These are phyloP conservation scores for Paramisgurnus dabryanus DNA, from an alignment of 2,113 vertebrate genomes.

Conservation along the genomic window DNA sequence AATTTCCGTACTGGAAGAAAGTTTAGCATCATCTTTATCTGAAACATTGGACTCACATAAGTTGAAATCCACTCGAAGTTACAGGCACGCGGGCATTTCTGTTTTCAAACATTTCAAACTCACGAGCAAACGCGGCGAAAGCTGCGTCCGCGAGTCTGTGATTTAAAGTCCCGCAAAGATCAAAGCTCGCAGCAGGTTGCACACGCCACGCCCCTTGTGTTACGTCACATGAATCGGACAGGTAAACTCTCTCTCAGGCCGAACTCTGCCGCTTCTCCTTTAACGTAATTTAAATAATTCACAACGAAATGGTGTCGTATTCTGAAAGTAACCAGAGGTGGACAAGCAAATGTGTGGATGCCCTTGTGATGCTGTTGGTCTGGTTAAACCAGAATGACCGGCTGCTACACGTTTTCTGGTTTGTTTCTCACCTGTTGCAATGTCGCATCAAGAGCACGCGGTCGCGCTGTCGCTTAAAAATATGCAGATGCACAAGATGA, in stretches of 20 bases:
- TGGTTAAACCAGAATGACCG: no score
- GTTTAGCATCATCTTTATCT: constrained; percentile 50
- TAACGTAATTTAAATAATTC: not conserved
- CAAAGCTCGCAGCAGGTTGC: not conserved
- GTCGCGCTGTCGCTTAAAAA: not conserved
- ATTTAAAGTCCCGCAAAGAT: not conserved
- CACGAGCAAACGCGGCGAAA: not conserved
- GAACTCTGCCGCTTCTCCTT: not conserved
- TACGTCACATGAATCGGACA: not conserved
- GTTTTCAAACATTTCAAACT: not conserved
- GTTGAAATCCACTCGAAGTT: not conserved
- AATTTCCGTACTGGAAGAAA: constrained; percentile 71
- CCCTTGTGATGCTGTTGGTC: no score
- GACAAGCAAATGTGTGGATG: no score
- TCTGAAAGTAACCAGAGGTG: no score
- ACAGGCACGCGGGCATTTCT: not conserved
- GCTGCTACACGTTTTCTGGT: no score
- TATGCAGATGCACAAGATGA: not conserved
- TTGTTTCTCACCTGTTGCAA: no score
- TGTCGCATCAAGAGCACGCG: no score
- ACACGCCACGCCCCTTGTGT: not conserved
- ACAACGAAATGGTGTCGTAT: no score
- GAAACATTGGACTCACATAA: not conserved
- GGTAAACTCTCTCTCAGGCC: not conserved
- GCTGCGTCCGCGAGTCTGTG: not conserved